These are phyloP conservation scores for Diadema setosum DNA, from an alignment of 35 echinoderm and acorn worm genomes.

Conservation along the genomic window DNA sequence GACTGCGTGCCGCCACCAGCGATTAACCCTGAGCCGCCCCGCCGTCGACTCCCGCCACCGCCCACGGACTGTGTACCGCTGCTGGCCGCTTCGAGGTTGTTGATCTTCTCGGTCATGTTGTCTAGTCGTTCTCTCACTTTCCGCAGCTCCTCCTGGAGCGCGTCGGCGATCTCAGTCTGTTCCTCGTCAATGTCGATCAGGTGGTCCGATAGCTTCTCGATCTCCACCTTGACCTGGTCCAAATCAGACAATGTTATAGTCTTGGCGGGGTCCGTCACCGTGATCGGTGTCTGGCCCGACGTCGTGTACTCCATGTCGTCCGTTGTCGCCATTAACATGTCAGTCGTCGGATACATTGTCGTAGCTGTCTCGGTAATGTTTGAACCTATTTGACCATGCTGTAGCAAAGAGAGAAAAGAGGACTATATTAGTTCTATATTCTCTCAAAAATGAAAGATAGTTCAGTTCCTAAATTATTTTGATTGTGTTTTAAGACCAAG, in stretches of 20 bases:
- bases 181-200: conserved; percentile 16
- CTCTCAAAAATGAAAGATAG: too few species aligned
- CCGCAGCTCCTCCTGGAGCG: not conserved
- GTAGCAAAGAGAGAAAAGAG: too few species aligned
- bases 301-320: not conserved
- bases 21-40: not conserved
- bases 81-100: not conserved
- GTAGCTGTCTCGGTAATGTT: not conserved
- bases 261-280: not conserved
- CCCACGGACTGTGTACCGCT: not conserved
- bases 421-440: too few species aligned
- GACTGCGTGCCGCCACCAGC: not conserved
- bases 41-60: not conserved
- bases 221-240: not conserved
- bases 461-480: too few species aligned
- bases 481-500: too few species aligned
- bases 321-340: not conserved
- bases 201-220: not conserved
- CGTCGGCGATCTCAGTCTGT: not conserved
- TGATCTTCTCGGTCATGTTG: conserved; percentile 7
- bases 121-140: not conserved
- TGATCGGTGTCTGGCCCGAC: not conserved
- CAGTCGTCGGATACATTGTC: conserved; percentile 9
- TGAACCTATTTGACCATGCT: not conserved
- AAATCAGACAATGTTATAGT: not conserved